These are phyloP conservation scores for Sitophilus oryzae DNA, from an alignment of 1,140 invertebrate genomes.

Conservation along the genomic window DNA sequence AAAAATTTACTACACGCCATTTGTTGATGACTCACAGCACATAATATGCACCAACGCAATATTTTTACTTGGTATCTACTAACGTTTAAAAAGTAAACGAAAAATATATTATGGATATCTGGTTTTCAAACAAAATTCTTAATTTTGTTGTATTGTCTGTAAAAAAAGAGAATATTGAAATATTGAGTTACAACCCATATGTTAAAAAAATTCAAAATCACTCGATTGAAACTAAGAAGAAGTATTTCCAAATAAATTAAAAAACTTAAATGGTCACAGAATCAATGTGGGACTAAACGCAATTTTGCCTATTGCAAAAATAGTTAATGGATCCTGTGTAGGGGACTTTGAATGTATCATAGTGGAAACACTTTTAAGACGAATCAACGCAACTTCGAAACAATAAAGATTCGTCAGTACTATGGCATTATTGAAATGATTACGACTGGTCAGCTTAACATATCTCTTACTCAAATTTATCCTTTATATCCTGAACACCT, in stretches of 20 bases:
- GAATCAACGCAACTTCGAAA: neutral
- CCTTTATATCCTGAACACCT: neutral
- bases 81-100: too few relatives aligned
- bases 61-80: too few relatives aligned
- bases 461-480: neutral
- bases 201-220: neutral
- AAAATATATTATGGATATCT: neutral
- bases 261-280: neutral
- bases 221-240: neutral
- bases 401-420: neutral
- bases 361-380: neutral
- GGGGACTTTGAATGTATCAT: neutral
- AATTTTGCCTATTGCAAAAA: neutral
- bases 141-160: neutral
- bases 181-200: neutral
- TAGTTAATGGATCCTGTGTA: neutral
- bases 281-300: neutral
- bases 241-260: neutral
- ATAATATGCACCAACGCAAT: too few relatives aligned
- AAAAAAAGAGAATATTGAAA: neutral
- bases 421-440: neutral
- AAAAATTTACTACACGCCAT: too few relatives aligned
- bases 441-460: neutral
- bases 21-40: too few relatives aligned
- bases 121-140: neutral